phyloP scores from a whole-genome alignment of 2,113 vertebrate species.

The Paralichthys olivaceus region DNA sequence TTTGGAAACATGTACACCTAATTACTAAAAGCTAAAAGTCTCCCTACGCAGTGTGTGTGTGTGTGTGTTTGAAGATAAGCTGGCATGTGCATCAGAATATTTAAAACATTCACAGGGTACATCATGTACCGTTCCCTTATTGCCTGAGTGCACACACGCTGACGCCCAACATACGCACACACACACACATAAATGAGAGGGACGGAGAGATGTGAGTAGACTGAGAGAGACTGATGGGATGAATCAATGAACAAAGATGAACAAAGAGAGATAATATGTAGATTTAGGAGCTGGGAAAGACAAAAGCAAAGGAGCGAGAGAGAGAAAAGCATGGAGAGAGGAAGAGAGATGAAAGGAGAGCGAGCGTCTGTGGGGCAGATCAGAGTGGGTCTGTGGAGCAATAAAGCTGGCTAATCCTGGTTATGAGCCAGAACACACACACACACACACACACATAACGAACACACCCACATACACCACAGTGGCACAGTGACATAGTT shows the following conservation, averaged over 20 bases:
- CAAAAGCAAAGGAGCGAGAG: conserved; percentile 8
- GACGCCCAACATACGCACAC: conserved; percentile 16
- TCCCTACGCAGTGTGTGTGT: neutral
- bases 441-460: conserved; percentile 10
- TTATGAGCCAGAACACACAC: conserved; percentile 61
- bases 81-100: conserved; percentile 55
- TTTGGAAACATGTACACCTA: conserved; percentile 23
- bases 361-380: conserved; percentile 50
- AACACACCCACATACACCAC: conserved; percentile 31
- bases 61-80: conserved; percentile 40
- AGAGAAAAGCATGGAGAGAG: conserved; percentile 2
- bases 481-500: conserved; percentile 76
- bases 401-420: conserved; percentile 71
- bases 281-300: conserved; percentile 23
- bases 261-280: neutral
- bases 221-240: neutral
- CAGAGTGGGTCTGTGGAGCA: conserved; percentile 54
- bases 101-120: conserved; percentile 60
- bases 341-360: conserved; percentile 32
- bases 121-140: conserved; percentile 56
- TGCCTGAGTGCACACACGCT: conserved; percentile 16
- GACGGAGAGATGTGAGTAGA: neutral
- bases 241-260: neutral
- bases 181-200: neutral
- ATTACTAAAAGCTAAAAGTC: conserved; percentile 3